A percentile compares a stretch with the other conserved stretches of the same genome.
Evolutionary conservation across 2,888 invertebrate species (phyloP).

Genomic region (Ceratothoa steindachneri): DNA sequence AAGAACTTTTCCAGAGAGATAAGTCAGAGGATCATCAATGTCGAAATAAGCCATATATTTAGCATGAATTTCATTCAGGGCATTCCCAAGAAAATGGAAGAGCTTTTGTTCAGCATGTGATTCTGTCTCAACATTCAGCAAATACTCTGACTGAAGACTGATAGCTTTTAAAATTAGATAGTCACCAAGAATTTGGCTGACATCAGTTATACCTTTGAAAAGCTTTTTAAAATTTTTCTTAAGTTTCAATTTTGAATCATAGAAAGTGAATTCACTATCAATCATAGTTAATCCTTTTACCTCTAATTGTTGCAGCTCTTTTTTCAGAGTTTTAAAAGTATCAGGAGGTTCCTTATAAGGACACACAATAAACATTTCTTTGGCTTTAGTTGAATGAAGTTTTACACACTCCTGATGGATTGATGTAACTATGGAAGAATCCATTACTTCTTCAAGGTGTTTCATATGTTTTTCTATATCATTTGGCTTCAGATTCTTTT

Average conservation of each 20-base stretch:
- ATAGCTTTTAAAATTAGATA: constrained; percentile 35
- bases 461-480: constrained; percentile 22
- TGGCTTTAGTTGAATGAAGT: constrained; percentile 23
- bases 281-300: not conserved
- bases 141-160: not conserved
- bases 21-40: not conserved
- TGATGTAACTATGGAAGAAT: constrained; percentile 23
- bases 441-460: constrained; percentile 26
- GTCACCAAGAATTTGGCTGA: constrained; percentile 30
- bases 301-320: constrained; percentile 1
- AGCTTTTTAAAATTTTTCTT: constrained; percentile 24
- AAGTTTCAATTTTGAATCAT: not conserved
- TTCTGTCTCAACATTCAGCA: not conserved
- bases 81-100: not conserved
- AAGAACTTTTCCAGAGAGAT: constrained; percentile 25
- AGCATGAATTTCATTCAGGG: not conserved
- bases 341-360: not conserved
- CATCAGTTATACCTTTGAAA: constrained; percentile 21
- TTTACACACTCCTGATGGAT: constrained; percentile 23
- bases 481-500: constrained; percentile 25
- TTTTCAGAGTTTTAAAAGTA: not conserved
- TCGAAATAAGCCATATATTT: too few relatives aligned
- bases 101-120: not conserved
- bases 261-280: not conserved
- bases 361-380: constrained; percentile 24